Evolutionary conservation across 2,888 invertebrate genomes (phyloP).

Genomic region (Lordiphosa andalusiaca): DNA sequence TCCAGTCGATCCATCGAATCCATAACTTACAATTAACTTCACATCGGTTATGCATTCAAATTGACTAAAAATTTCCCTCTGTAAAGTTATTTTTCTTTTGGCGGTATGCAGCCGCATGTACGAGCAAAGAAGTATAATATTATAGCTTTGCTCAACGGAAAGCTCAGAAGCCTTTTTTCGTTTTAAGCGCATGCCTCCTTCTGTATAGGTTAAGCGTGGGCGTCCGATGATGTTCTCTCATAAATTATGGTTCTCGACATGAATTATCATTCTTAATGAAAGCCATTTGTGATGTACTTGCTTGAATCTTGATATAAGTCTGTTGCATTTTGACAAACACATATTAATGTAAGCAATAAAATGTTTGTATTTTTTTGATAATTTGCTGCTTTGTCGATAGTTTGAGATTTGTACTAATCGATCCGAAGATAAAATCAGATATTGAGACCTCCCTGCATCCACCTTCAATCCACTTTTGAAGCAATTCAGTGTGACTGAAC

Average conservation of each 20-base stretch:
- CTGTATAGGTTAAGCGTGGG: too few relatives aligned
- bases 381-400: too few relatives aligned
- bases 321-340: too few relatives aligned
- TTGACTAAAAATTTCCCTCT: background rate
- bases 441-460: background rate
- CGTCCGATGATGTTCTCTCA: background rate
- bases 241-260: background rate
- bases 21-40: too few relatives aligned
- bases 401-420: too few relatives aligned
- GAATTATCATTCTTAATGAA: background rate
- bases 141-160: too few relatives aligned
- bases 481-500: background rate
- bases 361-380: too few relatives aligned
- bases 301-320: background rate
- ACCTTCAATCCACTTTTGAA: background rate
- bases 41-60: too few relatives aligned
- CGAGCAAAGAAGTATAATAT: too few relatives aligned
- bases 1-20: too few relatives aligned
- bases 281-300: background rate
- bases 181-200: background rate
- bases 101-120: background rate
- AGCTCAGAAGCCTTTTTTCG: too few relatives aligned
- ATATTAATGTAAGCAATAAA: too few relatives aligned
- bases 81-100: constrained; percentile 5
- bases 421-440: background rate